Percentiles rank a stretch among this genome's conserved stretches.
Conservation (phyloP, 2,888 invertebrate species). For the Drosophila barbarae region DNA sequence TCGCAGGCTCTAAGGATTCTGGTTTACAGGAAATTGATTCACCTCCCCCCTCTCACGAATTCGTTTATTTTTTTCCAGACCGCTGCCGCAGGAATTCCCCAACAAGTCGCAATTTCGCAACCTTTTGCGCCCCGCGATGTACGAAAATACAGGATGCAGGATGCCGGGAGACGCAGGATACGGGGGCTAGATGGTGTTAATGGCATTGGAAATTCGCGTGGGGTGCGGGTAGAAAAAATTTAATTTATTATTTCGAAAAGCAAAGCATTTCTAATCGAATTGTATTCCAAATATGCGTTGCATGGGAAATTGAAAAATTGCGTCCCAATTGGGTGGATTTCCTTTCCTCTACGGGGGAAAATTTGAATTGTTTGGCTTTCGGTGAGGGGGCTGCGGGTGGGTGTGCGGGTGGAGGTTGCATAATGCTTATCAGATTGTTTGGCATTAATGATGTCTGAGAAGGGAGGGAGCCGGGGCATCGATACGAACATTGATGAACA, state of each 20-base stretch:
- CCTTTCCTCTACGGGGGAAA: slow-evolving; percentile 34
- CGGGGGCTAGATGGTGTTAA: slow-evolving; percentile 68
- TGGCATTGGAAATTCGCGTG: slow-evolving; percentile 69
- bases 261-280: slow-evolving; percentile 79
- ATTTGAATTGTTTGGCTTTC: slow-evolving; percentile 55
- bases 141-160: slow-evolving; percentile 12
- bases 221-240: slow-evolving; percentile 63
- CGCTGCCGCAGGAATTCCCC: slow-evolving; percentile 74
- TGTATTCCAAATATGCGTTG: slow-evolving; percentile 77
- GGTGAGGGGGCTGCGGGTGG: slow-evolving; percentile 1
- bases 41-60: slow-evolving; percentile 7
- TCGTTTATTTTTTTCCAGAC: slow-evolving; percentile 49
- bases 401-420: slow-evolving; percentile 29
- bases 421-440: slow-evolving; percentile 67
- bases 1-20: slow-evolving; percentile 49
- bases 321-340: slow-evolving; percentile 51
- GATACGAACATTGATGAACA: slow-evolving; percentile 10
- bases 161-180: slow-evolving; percentile 23
- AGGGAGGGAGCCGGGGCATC: slow-evolving; percentile 1
- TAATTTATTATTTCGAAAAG: slow-evolving; percentile 78
- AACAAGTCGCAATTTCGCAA: slow-evolving; percentile 66
- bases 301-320: slow-evolving; percentile 73
- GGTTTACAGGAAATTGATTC: slow-evolving; percentile 73
- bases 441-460: slow-evolving; percentile 61
- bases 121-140: slow-evolving; percentile 66